Base-by-base conservation (phyloP, 2,797 vertebrate species). In the Microctenopoma steveboyesi region DNA sequence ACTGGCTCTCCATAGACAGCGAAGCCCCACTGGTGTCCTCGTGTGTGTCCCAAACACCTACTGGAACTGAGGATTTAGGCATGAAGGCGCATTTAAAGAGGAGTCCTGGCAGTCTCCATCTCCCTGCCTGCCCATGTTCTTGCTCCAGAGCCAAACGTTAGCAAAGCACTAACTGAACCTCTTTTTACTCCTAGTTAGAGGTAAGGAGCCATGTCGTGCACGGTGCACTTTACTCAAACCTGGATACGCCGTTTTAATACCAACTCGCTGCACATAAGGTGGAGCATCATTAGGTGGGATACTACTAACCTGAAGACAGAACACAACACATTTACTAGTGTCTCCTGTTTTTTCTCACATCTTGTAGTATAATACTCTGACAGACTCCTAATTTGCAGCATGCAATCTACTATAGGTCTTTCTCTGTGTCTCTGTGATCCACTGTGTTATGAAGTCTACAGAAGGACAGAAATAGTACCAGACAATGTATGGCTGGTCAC, bases 71-170 rank as follows among this genome's bases (percentile, higher is more conserved):
- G 61, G 75, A 79, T 85, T 49, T 27, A 42, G 84, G 80, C 86
- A 54, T 76, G 50, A 83, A 80, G 73, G 69, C 72, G 71, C 73
- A 78, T 77, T 84, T 83, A 86, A 83, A 75, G 45, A 51, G n/a
- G 62, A 64, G 22, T 39, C 53, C 60, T 2, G 56, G 25, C 66
- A 59, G 30, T 51, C 50, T 59, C 61, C 54, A 30, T 33, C 43
- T 56, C 46, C 40, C 42, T 37, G 57, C 62, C 39, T 46, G 5
- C 55, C 35, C 64, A 28, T 47, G 53, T 68, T 47, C 52, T 25
- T 25, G 51, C 71, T 51, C 46, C 35, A 0, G 45, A 42, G 48
- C 72, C 28, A 48, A 57, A 51, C 7, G 3, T 49, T 55, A 46
- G 27, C 48, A 37, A 16, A 37, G 18, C 37, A 16, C 50, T 27